A percentile compares a stretch with the other conserved stretches of the same genome.
Conservation (phyloP, 2,888 invertebrate species). For the Serrognathus titanus region DNA sequence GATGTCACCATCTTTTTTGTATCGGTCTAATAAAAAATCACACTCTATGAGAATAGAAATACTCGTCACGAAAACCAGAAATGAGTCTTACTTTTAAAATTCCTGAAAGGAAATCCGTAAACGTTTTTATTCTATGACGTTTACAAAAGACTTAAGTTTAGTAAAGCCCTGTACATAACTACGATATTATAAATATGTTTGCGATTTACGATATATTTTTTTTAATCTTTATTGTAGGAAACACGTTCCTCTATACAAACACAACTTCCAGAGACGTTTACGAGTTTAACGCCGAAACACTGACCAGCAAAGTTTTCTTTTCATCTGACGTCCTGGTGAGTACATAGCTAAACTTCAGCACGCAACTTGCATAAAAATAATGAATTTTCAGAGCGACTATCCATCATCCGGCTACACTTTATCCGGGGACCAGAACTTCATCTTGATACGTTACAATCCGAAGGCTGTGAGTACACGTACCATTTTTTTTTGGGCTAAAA, state of each 20-base stretch:
- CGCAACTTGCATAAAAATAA: background rate
- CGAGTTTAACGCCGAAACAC: constrained; percentile 51
- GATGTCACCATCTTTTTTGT: no score
- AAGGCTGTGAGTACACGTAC: constrained; percentile 33
- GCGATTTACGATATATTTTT: no score
- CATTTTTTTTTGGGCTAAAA: constrained; percentile 15
- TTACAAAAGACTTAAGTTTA: no score
- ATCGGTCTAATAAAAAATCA: no score
- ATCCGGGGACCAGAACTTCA: constrained; percentile 37
- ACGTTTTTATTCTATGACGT: no score
- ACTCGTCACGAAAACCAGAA: no score
- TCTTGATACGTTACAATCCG: constrained; percentile 36
- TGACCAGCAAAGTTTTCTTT: constrained; percentile 45
- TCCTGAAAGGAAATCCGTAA: no score
- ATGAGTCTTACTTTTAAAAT: no score
- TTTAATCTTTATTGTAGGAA: constrained; percentile 51
- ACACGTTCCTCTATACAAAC: constrained; percentile 54
- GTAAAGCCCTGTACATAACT: no score
- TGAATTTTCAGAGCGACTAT: constrained; percentile 42
- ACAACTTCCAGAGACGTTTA: constrained; percentile 39
- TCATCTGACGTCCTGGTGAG: constrained; percentile 51
- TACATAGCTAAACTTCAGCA: constrained; percentile 3
- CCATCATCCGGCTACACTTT: constrained; percentile 39
- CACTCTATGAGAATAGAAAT: no score
- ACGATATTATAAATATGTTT: no score